Evolutionary conservation across 2,113 vertebrate genomes (phyloP).

Genomic region (Scortum barcoo): DNA sequence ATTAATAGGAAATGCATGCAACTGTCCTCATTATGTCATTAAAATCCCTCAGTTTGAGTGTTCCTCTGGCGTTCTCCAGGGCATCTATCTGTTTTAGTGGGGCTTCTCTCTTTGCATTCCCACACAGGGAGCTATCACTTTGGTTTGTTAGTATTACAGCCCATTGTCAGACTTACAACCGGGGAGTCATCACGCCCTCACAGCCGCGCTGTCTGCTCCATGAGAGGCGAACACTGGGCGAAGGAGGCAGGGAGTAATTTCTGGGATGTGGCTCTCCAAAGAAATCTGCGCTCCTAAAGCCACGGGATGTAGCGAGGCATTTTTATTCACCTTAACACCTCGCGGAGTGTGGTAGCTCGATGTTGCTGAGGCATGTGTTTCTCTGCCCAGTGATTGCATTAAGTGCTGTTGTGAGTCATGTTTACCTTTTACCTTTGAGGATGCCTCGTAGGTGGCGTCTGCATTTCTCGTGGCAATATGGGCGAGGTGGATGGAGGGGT

Average conservation of each 20-base stretch:
- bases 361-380: slow-evolving; percentile 78
- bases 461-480: slow-evolving; percentile 54
- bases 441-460: slow-evolving; percentile 65
- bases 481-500: slow-evolving; percentile 46
- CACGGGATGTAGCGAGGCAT: slow-evolving; percentile 32
- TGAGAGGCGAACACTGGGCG: slow-evolving; percentile 23
- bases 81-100: slow-evolving; percentile 64
- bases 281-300: slow-evolving; percentile 47
- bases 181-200: slow-evolving; percentile 67
- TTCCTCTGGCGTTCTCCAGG: slow-evolving; percentile 65
- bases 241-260: slow-evolving; percentile 45
- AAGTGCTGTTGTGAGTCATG: slow-evolving; percentile 67
- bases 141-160: slow-evolving; percentile 64
- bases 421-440: slow-evolving; percentile 72
- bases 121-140: slow-evolving; percentile 64
- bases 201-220: slow-evolving; percentile 50
- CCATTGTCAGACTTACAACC: slow-evolving; percentile 62
- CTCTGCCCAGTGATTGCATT: slow-evolving; percentile 71
- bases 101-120: slow-evolving; percentile 40
- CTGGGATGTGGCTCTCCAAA: slow-evolving; percentile 47
- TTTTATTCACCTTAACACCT: slow-evolving; percentile 73
- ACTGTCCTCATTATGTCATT: slow-evolving; percentile 80
- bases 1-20: slow-evolving; percentile 51
- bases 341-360: slow-evolving; percentile 28
- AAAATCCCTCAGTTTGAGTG: slow-evolving; percentile 53